phyloP scores from a whole-genome alignment of 2,113 vertebrate genomes.

The Pelodiscus sinensis region DNA sequence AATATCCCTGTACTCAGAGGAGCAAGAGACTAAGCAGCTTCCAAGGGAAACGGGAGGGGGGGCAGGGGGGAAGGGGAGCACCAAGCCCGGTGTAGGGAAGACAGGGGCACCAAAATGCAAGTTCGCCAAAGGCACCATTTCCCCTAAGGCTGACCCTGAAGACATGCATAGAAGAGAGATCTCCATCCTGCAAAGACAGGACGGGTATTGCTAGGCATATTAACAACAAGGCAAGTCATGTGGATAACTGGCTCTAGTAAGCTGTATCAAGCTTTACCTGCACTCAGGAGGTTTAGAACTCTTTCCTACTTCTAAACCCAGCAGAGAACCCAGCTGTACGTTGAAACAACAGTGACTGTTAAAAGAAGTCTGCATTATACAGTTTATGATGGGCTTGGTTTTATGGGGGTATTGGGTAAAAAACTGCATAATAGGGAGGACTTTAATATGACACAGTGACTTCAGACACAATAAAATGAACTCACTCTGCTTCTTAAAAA shows the following conservation, averaged over 20 bases:
- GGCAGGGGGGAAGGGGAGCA: too few relatives aligned
- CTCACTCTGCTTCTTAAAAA: background rate
- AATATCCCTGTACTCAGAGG: too few relatives aligned
- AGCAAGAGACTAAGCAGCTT: too few relatives aligned
- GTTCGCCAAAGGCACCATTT: too few relatives aligned
- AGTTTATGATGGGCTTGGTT: background rate
- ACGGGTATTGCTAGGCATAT: background rate
- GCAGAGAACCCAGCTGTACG: background rate
- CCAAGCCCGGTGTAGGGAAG: too few relatives aligned
- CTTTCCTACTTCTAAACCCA: fast-evolving
- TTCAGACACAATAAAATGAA: background rate
- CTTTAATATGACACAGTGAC: background rate
- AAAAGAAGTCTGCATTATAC: background rate
- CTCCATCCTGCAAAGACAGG: background rate
- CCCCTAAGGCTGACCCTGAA: background rate
- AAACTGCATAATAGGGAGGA: background rate
- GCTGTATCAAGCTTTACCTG: background rate
- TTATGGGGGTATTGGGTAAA: fast-evolving
- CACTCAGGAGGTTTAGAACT: background rate
- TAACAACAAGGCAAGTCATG: background rate
- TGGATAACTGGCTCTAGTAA: background rate
- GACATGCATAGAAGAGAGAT: background rate
- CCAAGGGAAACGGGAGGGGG: too few relatives aligned
- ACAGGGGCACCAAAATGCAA: too few relatives aligned
- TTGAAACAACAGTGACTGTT: background rate